Base-by-base conservation (phyloP, 2,113 vertebrate species). In the Megaleporinus macrocephalus region DNA sequence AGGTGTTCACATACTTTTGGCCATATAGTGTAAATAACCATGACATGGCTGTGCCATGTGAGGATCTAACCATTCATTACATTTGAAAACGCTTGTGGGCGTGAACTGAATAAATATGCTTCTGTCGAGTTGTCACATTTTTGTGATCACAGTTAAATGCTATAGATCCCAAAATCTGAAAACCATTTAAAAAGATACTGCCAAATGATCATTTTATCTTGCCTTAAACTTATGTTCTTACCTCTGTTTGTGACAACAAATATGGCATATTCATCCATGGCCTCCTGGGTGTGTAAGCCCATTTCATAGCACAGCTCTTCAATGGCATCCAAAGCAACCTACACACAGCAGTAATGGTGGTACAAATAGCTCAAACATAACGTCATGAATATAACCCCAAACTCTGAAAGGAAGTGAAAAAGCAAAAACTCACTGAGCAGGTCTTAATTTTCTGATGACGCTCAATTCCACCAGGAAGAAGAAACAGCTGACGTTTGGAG, bases 401-500 rank as follows among this genome's bases (percentile, higher is more conserved):
- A 62, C 18, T 24, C 27, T 65, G 0, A 44, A 27, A 51, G n/a
- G 13, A 30, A 47, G 16, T 51, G 22, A 68, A 49, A 72, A 51
- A 9, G 1, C 2, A 14, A 44, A 62, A 75, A 90, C 94, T 94
- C 85, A 99, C 98, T 1, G 98, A 97, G 88, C 97, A 99, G 0
- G 97, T 99, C 90, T 96, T 99, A 90, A 99, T 97, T 91, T 99
- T 99, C 73, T 96, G 94, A 71, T 99, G 97, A 44, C 95, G 94
- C 83, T 99, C 97, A 0, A 97, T 94, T 85, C 96, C 96, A 0
- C 98, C 98, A 0, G 98, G 97, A 83, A 99, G 94, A 82, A 98
- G 95, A 80, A 99, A 96, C 84, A 99, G 93, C 91, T 99, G 98
- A 22, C 98, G 95, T 87, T 99, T 99, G 70, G 98, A 97, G 70